Evolutionary conservation across 92 coral and sea anemone species (phyloP).

Genomic region (Phenganax subtilis): DNA sequence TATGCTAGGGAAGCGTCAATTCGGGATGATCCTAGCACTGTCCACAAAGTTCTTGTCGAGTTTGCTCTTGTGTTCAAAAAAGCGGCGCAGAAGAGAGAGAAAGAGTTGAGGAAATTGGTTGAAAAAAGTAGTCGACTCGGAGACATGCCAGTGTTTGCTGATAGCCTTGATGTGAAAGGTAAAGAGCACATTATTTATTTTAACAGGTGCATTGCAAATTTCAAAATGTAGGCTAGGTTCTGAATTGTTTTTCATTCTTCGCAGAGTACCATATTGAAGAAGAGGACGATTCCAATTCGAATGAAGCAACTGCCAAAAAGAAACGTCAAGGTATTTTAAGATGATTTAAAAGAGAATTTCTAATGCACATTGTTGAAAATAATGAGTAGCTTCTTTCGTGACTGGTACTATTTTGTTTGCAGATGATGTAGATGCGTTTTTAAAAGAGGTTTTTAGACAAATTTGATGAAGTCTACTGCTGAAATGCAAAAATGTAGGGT

Average conservation of each 20-base stretch:
- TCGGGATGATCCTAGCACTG: constrained; percentile 75
- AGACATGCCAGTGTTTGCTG: constrained; percentile 84
- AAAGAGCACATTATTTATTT: constrained; percentile 8
- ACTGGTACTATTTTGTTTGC: constrained; percentile 21
- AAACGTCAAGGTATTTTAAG: constrained; percentile 2
- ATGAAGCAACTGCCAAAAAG: background rate
- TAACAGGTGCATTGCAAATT: background rate
- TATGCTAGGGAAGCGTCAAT: constrained; percentile 66
- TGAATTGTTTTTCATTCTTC: background rate
- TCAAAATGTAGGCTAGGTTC: background rate
- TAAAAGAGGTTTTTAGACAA: constrained; percentile 62
- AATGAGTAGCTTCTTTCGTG: no score
- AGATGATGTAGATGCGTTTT: constrained; percentile 67
- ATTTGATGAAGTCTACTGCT: constrained; percentile 19
- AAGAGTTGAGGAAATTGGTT: constrained; percentile 52
- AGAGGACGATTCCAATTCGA: background rate
- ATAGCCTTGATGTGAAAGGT: constrained; percentile 72
- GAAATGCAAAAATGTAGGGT: background rate
- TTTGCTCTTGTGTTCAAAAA: constrained; percentile 71
- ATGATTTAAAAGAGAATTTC: background rate
- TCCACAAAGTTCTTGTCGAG: constrained; percentile 77
- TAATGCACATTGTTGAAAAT: constrained; percentile 1
- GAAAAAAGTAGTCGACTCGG: constrained; percentile 58
- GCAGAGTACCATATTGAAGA: background rate
- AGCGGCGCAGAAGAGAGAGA: constrained; percentile 48